Base-by-base conservation (phyloP, 1,140 invertebrate species). In the Leptinotarsa texana region DNA sequence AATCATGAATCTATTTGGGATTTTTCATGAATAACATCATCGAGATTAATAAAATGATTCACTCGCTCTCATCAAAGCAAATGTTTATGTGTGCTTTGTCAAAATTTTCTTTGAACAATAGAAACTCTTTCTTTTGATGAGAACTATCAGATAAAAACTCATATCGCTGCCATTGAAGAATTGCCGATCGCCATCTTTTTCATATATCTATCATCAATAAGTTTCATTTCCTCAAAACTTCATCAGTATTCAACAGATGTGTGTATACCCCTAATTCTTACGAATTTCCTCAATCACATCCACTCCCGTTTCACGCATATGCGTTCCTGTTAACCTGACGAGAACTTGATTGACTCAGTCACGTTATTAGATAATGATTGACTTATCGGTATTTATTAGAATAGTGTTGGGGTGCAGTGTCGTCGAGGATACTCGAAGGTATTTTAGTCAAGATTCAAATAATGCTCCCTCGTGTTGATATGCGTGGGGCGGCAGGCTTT, bases 401-500 rank as follows among this genome's bases (percentile, higher is more conserved):
- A 74, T 27, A 61, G 49, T 63, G 63, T 51, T 68, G 69, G 62
- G 69, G 70, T 68, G 71, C 73, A 72, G 33, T 42, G 8, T 42
- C 74, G 75, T 69, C 63, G 47, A 67, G 66, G n/a, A 74, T 69
- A 51, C 73, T 74, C 65, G 18, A 74, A 75, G 75, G 79, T 77
- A 80, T 80, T 80, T 74, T 69, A 72, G 74, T 75, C 74, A 75
- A 79, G 79, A 78, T 80, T 79, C 79, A 80, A 80, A 80, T 80
- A 80, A 79, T 79, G 67, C 75, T 74, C 76, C 75, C 73, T 62
- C 6, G 71, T 68, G 66, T 71, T 67, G 68, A 77, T n/a, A 57
- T 33, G 65, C 66, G 76, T 69, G 68, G 61, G 73, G 72, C 66
- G 73, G 68, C 75, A 68, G 68, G 47, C 72, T 65, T 68, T 68